These are phyloP conservation scores for Syndactyla subalaris DNA, from an alignment of 2,797 vertebrate species.

Conservation along the genomic window DNA sequence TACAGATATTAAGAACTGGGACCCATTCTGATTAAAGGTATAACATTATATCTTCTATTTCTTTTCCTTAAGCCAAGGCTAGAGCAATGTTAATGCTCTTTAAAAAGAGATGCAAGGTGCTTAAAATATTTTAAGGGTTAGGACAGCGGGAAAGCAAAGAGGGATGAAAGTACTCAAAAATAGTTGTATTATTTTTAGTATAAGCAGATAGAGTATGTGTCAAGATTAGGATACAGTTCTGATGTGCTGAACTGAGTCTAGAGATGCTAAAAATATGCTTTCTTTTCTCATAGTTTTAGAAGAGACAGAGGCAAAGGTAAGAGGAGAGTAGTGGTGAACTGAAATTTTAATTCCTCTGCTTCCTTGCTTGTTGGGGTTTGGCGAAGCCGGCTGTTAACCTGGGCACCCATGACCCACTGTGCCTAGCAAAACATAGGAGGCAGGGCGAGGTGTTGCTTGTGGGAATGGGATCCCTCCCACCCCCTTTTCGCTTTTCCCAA, in stretches of 20 bases:
- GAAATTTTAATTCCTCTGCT: constrained; percentile 10
- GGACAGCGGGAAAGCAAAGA: constrained; percentile 35
- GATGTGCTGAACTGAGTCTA: constrained; percentile 48
- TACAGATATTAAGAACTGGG: constrained; percentile 52
- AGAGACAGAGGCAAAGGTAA: constrained; percentile 43
- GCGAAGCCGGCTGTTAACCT: neutral
- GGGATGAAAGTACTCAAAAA: constrained; percentile 66
- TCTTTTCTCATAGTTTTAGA: constrained; percentile 46
- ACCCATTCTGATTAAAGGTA: constrained; percentile 45
- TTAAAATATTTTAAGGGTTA: constrained; percentile 46
- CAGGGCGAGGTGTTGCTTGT: neutral
- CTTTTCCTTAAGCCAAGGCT: neutral
- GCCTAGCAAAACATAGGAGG: neutral
- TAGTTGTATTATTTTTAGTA: constrained; percentile 76
- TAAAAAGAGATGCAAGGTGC: constrained; percentile 1
- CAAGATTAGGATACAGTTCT: constrained; percentile 59
- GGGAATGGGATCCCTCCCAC: neutral
- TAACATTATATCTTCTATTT: constrained; percentile 4
- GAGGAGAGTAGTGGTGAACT: constrained; percentile 10
- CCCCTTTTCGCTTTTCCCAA: neutral
- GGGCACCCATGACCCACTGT: neutral
- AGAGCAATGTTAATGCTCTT: neutral
- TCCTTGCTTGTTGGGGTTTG: neutral
- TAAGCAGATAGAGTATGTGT: constrained; percentile 38
- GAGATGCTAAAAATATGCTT: constrained; percentile 73